phyloP scores from a whole-genome alignment of 2,888 invertebrate genomes.

The Caenorhabditis panamensis region DNA sequence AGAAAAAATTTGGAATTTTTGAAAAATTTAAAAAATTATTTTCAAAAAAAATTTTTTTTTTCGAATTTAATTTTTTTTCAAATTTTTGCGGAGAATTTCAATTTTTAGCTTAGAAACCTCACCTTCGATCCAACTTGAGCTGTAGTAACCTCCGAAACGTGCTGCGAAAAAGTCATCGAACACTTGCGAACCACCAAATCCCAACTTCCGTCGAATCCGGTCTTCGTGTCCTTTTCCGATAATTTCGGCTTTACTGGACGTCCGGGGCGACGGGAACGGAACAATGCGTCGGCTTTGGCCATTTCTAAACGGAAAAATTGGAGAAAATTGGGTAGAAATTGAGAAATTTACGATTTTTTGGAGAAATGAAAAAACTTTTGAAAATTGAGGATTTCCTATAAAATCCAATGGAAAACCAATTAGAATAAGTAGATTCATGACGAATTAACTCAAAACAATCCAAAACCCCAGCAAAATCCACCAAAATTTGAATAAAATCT shows the following conservation, averaged over 20 bases:
- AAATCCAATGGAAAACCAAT: no score
- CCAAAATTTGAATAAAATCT: no score
- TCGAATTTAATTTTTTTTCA: conserved; percentile 1
- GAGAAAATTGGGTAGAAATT: neutral
- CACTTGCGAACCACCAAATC: conserved; percentile 41
- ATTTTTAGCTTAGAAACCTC: neutral
- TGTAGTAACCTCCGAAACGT: conserved; percentile 48
- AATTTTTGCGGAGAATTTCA: no score
- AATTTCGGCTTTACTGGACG: conserved; percentile 36
- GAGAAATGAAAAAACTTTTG: neutral
- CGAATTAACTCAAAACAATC: no score
- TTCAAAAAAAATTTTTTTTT: conserved; percentile 1
- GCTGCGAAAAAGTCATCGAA: conserved; percentile 43
- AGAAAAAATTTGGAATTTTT: neutral
- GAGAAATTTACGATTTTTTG: neutral
- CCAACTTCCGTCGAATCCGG: conserved; percentile 53
- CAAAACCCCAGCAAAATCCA: no score
- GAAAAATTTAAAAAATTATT: no score
- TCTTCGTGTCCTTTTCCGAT: conserved; percentile 33
- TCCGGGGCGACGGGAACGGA: conserved; percentile 48
- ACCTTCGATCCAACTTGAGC: conserved; percentile 32
- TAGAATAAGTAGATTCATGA: no score
- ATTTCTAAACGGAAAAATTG: no score
- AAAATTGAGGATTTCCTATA: neutral
- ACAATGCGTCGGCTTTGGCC: conserved; percentile 52